Base-by-base conservation (phyloP, 2,797 vertebrate genomes). In the Yasuhikotakia modesta region DNA sequence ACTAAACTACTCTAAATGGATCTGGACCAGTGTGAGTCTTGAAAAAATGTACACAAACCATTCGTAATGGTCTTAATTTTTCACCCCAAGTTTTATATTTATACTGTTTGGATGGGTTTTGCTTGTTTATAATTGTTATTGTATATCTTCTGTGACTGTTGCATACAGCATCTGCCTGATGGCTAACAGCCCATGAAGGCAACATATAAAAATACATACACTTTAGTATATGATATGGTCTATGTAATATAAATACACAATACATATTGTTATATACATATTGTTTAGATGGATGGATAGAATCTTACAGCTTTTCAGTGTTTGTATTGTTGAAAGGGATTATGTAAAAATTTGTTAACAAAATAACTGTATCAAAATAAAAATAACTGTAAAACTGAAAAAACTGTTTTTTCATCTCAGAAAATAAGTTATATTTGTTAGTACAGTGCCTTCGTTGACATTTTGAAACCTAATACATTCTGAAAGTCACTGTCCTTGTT, bases 181-280 rank as follows among this genome's bases (percentile, higher is more conserved):
- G 75, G 55, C 55, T 70, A n/a, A 14, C 5, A 8, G 55, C 75
- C 61, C 61, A 77, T 77, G 75, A 77, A 39, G 75, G 75, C 66
- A 19, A 35, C 13, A 48, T 72, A 48, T 39, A 11, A 2, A 10
- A 53, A 17, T 64, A 45, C 46, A 57, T 27, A 11, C 6, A 61
- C n/a, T n/a, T n/a, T n/a, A n/a, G n/a, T n/a, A n/a, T n/a, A n/a
- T n/a, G n/a, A n/a, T n/a, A n/a, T n/a, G n/a, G n/a, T n/a, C n/a
- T n/a, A n/a, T n/a, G n/a, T n/a, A n/a, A n/a, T n/a, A n/a, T n/a
- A n/a, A n/a, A n/a, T n/a, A 17, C 1, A 2, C 2, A 27, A 27
- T 27, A 27, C 27, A 27, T 27, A n/a, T n/a, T n/a, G n/a, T n/a
- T n/a, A n/a, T n/a, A n/a, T n/a, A n/a, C n/a, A n/a, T n/a, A n/a